Evolutionary conservation across 2,113 vertebrate genomes (phyloP), one percentile per base, ranked within the genome.

Genomic region (Pyrgilauda ruficollis): DNA sequence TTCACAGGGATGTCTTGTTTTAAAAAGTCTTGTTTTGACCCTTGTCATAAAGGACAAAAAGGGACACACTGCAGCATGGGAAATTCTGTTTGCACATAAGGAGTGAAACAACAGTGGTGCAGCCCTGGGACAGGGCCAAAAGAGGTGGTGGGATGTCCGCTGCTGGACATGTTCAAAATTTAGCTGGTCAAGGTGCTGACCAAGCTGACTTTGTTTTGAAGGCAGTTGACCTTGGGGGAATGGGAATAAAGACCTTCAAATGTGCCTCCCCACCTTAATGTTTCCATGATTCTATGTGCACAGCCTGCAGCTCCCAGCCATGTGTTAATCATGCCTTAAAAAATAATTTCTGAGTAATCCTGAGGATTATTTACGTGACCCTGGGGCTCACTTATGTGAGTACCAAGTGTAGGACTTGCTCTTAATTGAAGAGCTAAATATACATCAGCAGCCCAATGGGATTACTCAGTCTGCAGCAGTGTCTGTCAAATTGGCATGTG

Each of bases 301-400:
- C n/a, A 87, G 53, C 37, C 79, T 83, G 88, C 63, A 80, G 72
- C 75, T 93, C 67, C 58, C 28, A 76, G 70, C 39, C 31, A 21
- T 76, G 58, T 73, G 70, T 77, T 91, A 88, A 83, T 85, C 53
- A 62, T 26, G 35, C 56, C 67, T 90, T 83, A 79, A 83, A 90
- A 95, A 91, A 73, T 87, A 93, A 76, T 73, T 94, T 91, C 92
- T 82, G 43, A 79, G 70, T 93, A 93, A 95, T 91, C 67, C 82
- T 88, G 41, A 69, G 49, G 58, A 88, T 94, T 92, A 88, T 95
- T 93, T 90, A 39, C 12, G 10, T 91, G 90, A 93, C 90, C 85
- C 78, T 76, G 53, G 58, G 82, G 90, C 82, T 94, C 75, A 78
- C 53, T 91, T 58, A 56, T 31, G 28, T 61, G 70, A 88, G 72